These are phyloP conservation scores for Anthonomus grandis DNA, from an alignment of 1,140 invertebrate species.

Conservation along the genomic window DNA sequence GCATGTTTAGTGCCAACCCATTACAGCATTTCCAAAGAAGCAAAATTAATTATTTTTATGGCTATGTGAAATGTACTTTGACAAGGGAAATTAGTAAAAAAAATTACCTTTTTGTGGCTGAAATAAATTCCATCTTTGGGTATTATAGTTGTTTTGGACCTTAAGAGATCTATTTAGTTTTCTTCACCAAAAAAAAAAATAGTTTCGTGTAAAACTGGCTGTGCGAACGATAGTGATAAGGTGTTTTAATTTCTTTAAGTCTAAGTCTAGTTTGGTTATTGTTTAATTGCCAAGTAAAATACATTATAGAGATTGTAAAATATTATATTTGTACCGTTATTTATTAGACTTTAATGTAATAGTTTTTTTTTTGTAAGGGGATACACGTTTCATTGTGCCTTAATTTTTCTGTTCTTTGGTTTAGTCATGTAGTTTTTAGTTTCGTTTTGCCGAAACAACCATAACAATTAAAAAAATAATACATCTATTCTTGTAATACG, in stretches of 20 bases:
- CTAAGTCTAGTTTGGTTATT: neutral
- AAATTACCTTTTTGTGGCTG: neutral
- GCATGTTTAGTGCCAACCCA: too few relatives aligned
- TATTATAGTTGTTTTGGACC: neutral
- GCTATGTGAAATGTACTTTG: too few relatives aligned
- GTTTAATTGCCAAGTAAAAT: conserved; percentile 17
- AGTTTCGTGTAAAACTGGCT: conserved; percentile 19
- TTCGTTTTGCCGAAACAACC: too few relatives aligned
- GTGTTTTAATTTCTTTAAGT: too few relatives aligned
- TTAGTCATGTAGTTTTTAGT: too few relatives aligned
- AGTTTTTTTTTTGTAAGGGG: neutral
- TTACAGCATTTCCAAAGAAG: too few relatives aligned
- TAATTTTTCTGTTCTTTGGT: too few relatives aligned
- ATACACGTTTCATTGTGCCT: neutral
- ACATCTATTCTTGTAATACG: conserved; percentile 2
- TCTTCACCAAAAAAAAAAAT: conserved; percentile 14
- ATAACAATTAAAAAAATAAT: neutral
- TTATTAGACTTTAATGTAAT: neutral
- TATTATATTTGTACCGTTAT: neutral
- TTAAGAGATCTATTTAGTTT: neutral
- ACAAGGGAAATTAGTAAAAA: neutral
- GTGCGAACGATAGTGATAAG: conserved; percentile 22
- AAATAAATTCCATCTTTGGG: neutral
- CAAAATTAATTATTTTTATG: too few relatives aligned
- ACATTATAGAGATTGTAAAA: neutral